Conservation (phyloP, 2,113 vertebrate genomes). For the Podilymbus podiceps region DNA sequence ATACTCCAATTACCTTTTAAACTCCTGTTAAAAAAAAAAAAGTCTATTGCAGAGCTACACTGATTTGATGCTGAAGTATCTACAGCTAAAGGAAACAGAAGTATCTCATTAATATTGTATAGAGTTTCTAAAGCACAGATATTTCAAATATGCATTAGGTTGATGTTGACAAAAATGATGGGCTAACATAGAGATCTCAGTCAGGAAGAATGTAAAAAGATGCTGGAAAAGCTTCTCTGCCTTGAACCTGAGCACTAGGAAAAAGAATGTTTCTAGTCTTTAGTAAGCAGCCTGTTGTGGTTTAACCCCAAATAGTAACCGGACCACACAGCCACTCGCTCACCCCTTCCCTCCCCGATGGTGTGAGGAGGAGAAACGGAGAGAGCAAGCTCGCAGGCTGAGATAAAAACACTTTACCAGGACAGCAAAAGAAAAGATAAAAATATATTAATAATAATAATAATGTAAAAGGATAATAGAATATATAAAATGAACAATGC, state of each 20-base stretch:
- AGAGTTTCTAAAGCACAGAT: neutral
- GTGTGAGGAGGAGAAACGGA: too few relatives aligned
- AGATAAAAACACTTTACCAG: too few relatives aligned
- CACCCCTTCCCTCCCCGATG: too few relatives aligned
- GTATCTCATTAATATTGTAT: neutral
- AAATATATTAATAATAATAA: too few relatives aligned
- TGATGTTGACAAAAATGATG: neutral
- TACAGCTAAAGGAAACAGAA: neutral
- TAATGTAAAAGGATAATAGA: too few relatives aligned
- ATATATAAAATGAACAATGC: too few relatives aligned
- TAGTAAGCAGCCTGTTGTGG: neutral
- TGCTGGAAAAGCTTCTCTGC: neutral
- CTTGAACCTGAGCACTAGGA: neutral
- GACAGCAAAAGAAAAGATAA: too few relatives aligned
- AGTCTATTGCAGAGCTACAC: neutral
- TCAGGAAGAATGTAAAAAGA: neutral
- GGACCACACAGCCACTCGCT: too few relatives aligned
- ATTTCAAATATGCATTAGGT: neutral
- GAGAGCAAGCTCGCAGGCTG: too few relatives aligned
- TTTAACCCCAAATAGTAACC: too few relatives aligned
- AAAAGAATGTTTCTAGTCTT: neutral
- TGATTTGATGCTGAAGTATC: neutral
- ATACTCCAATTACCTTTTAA: neutral
- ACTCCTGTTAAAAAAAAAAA: neutral
- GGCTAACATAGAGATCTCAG: neutral